Conservation (phyloP, 1,140 invertebrate genomes). For the Anoplolepis gracilipes region DNA sequence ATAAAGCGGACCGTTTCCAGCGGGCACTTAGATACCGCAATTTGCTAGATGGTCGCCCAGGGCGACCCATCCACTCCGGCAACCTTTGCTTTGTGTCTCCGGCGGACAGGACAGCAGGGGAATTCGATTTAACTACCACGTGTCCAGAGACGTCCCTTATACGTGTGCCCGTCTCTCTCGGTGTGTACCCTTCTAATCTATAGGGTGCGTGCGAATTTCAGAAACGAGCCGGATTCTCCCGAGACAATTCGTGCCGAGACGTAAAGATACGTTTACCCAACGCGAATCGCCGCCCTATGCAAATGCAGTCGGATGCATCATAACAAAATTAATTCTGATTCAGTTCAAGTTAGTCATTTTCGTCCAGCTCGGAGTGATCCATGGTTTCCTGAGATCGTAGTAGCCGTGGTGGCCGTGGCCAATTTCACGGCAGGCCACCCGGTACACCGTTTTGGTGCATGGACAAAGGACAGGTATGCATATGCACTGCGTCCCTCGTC, state of each 20-base stretch:
- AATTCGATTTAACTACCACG: conserved; percentile 83
- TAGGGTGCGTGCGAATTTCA: conserved; percentile 63
- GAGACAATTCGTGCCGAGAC: neutral
- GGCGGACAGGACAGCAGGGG: conserved; percentile 77
- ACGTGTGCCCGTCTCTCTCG: conserved; percentile 40
- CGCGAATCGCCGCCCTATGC: neutral
- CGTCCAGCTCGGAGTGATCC: neutral
- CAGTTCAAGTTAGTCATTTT: neutral
- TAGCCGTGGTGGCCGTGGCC: neutral
- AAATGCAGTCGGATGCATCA: neutral
- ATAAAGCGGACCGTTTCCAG: conserved; percentile 74
- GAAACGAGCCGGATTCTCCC: neutral
- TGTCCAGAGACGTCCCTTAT: conserved; percentile 64
- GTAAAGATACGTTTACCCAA: neutral
- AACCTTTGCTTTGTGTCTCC: conserved; percentile 81
- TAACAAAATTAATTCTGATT: conserved; percentile 21
- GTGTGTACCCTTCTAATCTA: conserved; percentile 54
- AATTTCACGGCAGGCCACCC: conserved; percentile 53
- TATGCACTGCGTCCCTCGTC: conserved; percentile 66
- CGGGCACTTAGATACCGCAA: conserved; percentile 76
- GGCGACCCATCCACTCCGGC: conserved; percentile 75
- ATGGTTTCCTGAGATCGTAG: neutral
- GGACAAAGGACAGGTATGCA: conserved; percentile 73
- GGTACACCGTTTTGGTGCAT: conserved; percentile 67
- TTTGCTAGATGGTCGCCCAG: conserved; percentile 78